These are phyloP conservation scores for Pammene aurita DNA, from an alignment of 2,888 invertebrate genomes.

Conservation along the genomic window DNA sequence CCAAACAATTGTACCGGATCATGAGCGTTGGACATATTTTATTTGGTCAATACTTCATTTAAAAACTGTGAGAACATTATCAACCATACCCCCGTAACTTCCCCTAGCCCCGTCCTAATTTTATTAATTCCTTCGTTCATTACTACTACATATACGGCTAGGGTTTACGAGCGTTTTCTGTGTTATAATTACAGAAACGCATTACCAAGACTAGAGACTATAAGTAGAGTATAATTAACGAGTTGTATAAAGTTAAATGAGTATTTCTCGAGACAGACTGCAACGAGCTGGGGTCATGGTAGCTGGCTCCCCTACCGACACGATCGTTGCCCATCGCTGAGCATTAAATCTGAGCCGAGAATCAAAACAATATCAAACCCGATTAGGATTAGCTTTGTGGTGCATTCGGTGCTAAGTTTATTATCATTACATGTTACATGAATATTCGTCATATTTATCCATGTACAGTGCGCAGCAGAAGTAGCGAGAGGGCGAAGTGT, in stretches of 20 bases:
- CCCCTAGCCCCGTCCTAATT: no score
- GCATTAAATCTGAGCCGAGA: constrained; percentile 54
- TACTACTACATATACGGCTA: not conserved
- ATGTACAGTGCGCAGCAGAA: no score
- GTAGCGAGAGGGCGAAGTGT: no score
- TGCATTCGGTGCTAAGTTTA: not conserved
- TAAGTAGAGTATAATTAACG: constrained; percentile 27
- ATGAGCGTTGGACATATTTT: no score
- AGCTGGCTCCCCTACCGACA: constrained; percentile 44
- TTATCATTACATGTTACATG: not conserved
- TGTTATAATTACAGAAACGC: constrained; percentile 17
- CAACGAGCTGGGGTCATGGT: constrained; percentile 30
- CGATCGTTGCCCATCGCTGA: constrained; percentile 54
- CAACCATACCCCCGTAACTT: no score
- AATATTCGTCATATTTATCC: no score
- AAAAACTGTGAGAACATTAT: no score
- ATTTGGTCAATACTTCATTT: no score
- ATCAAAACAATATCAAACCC: constrained; percentile 59
- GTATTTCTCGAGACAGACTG: constrained; percentile 32
- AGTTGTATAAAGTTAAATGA: constrained; percentile 37
- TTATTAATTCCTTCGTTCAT: not conserved
- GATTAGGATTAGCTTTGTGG: constrained; percentile 45
- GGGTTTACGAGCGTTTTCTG: not conserved
- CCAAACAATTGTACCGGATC: no score
- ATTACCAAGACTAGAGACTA: constrained; percentile 11